Conservation (phyloP, 2,888 invertebrate species). For the Noctua comes region DNA sequence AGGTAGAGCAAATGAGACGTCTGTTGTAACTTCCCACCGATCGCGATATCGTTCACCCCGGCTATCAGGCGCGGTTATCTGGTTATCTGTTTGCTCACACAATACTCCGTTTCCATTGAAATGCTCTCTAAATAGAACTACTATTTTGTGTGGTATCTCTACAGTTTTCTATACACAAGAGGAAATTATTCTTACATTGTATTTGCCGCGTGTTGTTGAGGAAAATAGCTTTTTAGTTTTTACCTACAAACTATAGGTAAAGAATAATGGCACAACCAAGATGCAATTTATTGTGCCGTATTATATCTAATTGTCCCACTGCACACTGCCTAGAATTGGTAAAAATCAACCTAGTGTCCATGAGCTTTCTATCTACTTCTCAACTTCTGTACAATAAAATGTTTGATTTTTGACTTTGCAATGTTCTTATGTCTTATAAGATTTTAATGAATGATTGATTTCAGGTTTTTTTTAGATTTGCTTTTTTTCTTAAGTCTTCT, state of each 20-base stretch:
- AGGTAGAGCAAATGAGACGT: constrained; percentile 8
- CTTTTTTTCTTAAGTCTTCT: too few species aligned
- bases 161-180: not conserved
- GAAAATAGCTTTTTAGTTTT: not conserved
- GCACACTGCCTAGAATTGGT: too few species aligned
- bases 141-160: constrained; percentile 4
- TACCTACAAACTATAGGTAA: not conserved
- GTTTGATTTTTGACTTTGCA: not conserved
- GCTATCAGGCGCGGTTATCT: constrained; percentile 47
- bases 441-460: too few species aligned
- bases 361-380: not conserved
- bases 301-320: not conserved
- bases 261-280: not conserved
- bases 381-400: not conserved
- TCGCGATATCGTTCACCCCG: constrained; percentile 47
- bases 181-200: not conserved
- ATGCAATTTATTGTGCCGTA: not conserved
- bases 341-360: not conserved
- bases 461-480: too few species aligned
- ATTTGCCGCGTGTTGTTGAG: not conserved
- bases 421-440: not conserved
- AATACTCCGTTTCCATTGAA: constrained; percentile 33
- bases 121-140: constrained; percentile 19
- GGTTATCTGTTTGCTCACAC: constrained; percentile 37
- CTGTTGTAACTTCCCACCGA: constrained; percentile 33